These are phyloP conservation scores for Episyrphus balteatus DNA, from an alignment of 1,140 invertebrate genomes.

Conservation along the genomic window DNA sequence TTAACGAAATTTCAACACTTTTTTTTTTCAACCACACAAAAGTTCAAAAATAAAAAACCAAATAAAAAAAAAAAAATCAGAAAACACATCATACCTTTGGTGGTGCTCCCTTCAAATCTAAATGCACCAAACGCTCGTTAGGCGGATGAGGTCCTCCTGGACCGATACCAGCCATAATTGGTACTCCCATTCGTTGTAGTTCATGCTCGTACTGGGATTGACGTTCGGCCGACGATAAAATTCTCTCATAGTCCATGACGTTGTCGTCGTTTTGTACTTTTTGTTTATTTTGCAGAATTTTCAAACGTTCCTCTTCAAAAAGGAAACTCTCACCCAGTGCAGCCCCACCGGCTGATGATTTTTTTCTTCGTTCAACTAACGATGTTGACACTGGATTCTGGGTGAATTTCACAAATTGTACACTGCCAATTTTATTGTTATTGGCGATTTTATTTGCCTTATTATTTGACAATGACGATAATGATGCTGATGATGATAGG, in stretches of 20 bases:
- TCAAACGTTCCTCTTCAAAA: conserved; percentile 30
- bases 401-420: conserved; percentile 27
- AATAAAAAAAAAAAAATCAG: no score
- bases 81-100: conserved; percentile 45
- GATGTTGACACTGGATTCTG: not conserved
- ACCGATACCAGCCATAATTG: conserved; percentile 26
- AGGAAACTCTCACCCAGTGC: conserved; percentile 22
- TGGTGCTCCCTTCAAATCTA: conserved; percentile 86
- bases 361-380: conserved; percentile 16
- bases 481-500: not conserved
- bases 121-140: conserved; percentile 54
- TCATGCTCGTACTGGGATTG: conserved; percentile 33
- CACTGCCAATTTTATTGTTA: conserved; percentile 16
- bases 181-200: conserved; percentile 32
- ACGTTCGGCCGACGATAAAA: conserved; percentile 26
- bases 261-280: conserved; percentile 21
- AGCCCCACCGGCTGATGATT: conserved; percentile 10
- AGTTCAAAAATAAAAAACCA: no score
- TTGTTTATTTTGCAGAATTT: conserved; percentile 32
- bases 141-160: conserved; percentile 32
- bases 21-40: no score
- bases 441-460: conserved; percentile 1
- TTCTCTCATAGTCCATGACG: conserved; percentile 25
- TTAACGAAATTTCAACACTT: no score
- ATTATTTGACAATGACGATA: not conserved